Percentiles rank a stretch among this genome's conserved stretches.
Conservation (phyloP, 2,888 invertebrate genomes). For the Agriopis leucophaearia region DNA sequence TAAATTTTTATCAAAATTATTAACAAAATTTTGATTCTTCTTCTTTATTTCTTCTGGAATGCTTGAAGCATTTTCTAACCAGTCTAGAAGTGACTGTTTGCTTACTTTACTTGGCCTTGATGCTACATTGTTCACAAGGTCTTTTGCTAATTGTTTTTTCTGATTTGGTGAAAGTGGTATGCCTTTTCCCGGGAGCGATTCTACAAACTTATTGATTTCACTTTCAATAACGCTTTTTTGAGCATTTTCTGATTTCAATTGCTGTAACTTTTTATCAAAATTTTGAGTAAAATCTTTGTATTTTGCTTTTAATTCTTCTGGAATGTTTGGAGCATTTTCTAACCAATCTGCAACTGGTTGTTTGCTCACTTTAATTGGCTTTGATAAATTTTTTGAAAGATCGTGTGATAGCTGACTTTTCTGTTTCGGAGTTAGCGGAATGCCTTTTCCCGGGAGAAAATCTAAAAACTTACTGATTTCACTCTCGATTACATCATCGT, state of each 20-base stretch:
- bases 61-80: background rate
- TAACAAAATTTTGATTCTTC: background rate
- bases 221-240: background rate
- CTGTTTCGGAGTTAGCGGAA: background rate
- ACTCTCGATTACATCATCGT: background rate
- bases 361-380: background rate
- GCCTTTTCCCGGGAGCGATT: background rate
- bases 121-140: background rate
- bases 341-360: background rate
- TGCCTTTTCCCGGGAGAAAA: background rate
- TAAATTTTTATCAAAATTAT: background rate
- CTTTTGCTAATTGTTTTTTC: background rate
- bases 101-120: background rate
- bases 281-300: background rate
- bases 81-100: background rate
- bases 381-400: background rate
- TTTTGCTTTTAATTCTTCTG: background rate
- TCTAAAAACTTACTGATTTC: background rate
- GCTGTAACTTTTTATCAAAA: background rate
- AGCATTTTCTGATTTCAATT: background rate
- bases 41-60: background rate
- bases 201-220: constrained; percentile 1
- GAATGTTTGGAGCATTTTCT: background rate
- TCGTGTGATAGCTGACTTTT: background rate
- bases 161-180: background rate